phyloP scores from a whole-genome alignment of 1,140 invertebrate species.

The Drosophila neocordata region DNA sequence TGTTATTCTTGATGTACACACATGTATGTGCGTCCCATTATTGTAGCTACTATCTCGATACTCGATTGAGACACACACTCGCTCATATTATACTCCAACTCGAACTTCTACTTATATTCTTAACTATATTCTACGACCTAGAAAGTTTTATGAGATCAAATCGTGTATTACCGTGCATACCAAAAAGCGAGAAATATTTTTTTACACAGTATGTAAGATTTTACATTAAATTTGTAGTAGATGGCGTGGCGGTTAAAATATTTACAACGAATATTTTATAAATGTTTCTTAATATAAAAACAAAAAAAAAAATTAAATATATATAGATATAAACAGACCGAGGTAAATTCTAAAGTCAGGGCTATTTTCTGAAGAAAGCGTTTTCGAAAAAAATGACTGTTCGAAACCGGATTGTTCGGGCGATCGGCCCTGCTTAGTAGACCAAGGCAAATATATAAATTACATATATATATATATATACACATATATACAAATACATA shows the following conservation, averaged over 20 bases:
- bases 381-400: slow-evolving; percentile 10
- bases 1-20: not conserved
- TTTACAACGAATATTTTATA: slow-evolving; percentile 77
- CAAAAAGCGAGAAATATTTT: slow-evolving; percentile 52
- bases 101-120: slow-evolving; percentile 5
- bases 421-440: not conserved
- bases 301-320: slow-evolving; percentile 20
- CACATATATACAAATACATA: slow-evolving; percentile 23
- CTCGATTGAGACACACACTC: slow-evolving; percentile 3
- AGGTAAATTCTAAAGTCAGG: slow-evolving; percentile 18
- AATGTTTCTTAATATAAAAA: slow-evolving; percentile 51
- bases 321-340: slow-evolving; percentile 9
- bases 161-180: slow-evolving; percentile 9
- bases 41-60: slow-evolving; percentile 5
- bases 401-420: slow-evolving; percentile 3
- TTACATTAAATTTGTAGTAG: slow-evolving; percentile 56
- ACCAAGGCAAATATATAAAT: slow-evolving; percentile 19
- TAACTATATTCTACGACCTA: slow-evolving; percentile 9
- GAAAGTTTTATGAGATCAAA: slow-evolving; percentile 19
- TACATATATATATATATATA: slow-evolving; percentile 24
- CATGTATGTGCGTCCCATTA: not conserved
- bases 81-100: slow-evolving; percentile 14
- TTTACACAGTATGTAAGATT: slow-evolving; percentile 64
- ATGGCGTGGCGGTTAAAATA: slow-evolving; percentile 41
- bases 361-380: slow-evolving; percentile 7